These are phyloP conservation scores for Synergus itoensis DNA, from an alignment of 2,888 invertebrate species.

Conservation along the genomic window DNA sequence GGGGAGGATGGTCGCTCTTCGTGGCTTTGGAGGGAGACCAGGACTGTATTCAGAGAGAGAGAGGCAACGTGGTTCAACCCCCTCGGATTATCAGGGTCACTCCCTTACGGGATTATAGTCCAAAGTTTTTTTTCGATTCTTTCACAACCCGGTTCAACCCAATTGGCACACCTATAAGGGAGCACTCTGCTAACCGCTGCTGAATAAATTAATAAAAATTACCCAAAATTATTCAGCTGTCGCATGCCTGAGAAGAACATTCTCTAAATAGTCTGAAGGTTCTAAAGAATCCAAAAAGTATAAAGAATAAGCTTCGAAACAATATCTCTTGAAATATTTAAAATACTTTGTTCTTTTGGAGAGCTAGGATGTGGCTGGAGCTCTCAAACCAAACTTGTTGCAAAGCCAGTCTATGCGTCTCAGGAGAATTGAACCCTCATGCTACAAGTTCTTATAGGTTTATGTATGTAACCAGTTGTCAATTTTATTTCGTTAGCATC, in stretches of 20 bases:
- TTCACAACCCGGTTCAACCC: conserved; percentile 23
- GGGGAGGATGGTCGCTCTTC: conserved; percentile 40
- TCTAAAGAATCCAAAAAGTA: too few relatives aligned
- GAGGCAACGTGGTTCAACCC: conserved; percentile 24
- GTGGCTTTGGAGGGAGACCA: conserved; percentile 33
- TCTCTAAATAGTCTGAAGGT: not conserved
- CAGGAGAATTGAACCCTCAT: not conserved
- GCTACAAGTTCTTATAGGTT: not conserved
- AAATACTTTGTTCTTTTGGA: not conserved
- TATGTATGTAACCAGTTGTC: not conserved
- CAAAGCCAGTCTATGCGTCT: not conserved
- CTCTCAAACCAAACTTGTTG: not conserved
- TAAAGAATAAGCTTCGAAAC: not conserved
- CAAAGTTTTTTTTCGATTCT: conserved; percentile 27
- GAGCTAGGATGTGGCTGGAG: not conserved
- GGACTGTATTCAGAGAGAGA: conserved; percentile 29
- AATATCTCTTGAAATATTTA: not conserved
- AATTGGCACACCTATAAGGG: conserved; percentile 2
- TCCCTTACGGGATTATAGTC: conserved; percentile 34
- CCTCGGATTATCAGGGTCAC: conserved; percentile 38
- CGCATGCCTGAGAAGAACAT: not conserved
- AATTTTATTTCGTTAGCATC: not conserved
- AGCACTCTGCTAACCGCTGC: not conserved
- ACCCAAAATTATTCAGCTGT: not conserved
- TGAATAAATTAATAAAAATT: conserved; percentile 16